Conservation (phyloP, 1,140 invertebrate species). For the Dufourea novaeangliae region DNA sequence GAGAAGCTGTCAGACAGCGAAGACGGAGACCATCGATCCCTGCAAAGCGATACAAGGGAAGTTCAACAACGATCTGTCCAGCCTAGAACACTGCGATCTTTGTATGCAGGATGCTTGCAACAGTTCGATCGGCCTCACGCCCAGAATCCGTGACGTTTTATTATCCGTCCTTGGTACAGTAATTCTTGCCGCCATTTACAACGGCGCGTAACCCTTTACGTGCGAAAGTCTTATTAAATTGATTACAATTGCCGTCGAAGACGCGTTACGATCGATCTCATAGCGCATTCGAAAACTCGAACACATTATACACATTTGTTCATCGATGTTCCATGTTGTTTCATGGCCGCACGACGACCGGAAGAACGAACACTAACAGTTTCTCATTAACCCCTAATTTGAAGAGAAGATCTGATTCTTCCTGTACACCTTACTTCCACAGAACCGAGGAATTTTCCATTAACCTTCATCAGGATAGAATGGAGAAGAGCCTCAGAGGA, state of each 20-base stretch:
- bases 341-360: not conserved
- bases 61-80: constrained; percentile 8
- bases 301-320: constrained; percentile 24
- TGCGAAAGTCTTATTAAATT: not conserved
- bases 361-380: not conserved
- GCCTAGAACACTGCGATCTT: constrained; percentile 61
- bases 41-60: constrained; percentile 63
- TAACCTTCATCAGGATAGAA: too few relatives aligned
- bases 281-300: constrained; percentile 12
- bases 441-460: too few relatives aligned
- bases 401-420: too few relatives aligned
- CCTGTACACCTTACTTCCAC: too few relatives aligned
- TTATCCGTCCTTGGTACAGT: constrained; percentile 59
- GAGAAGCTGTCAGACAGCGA: constrained; percentile 72
- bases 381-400: not conserved
- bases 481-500: too few relatives aligned
- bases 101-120: constrained; percentile 73
- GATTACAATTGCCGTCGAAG: not conserved
- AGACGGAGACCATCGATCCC: constrained; percentile 65
- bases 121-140: constrained; percentile 34
- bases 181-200: constrained; percentile 37
- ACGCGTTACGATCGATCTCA: constrained; percentile 15
- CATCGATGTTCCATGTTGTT: constrained; percentile 8
- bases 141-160: constrained; percentile 55
- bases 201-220: constrained; percentile 59